A percentile compares a stretch with the other conserved stretches of the same genome.
These are phyloP conservation scores for Nephrocerus scutellatus DNA, from an alignment of 2,888 invertebrate genomes.

Conservation along the genomic window DNA sequence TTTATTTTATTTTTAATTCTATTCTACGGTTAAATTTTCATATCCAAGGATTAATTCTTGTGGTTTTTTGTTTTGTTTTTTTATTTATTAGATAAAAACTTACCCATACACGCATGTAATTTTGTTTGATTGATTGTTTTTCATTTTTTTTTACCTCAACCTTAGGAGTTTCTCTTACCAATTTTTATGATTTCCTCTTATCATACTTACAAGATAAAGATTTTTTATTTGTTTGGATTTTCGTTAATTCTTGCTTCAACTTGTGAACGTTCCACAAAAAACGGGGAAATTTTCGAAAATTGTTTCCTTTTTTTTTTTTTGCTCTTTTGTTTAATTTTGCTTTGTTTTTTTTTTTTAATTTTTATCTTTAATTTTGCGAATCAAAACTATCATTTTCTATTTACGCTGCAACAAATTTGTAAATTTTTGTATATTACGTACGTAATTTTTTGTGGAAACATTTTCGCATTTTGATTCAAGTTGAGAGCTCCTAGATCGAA, in stretches of 20 bases:
- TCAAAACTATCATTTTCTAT: no score
- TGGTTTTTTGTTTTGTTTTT: no score
- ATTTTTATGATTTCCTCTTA: constrained; percentile 17
- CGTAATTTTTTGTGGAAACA: constrained; percentile 38
- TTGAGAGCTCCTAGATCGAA: constrained; percentile 48
- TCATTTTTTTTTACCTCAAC: constrained; percentile 16
- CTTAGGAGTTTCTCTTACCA: constrained; percentile 23
- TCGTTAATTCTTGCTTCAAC: constrained; percentile 44
- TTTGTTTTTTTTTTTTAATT: constrained; percentile 19
- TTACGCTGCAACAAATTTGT: constrained; percentile 1
- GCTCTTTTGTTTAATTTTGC: constrained; percentile 23
- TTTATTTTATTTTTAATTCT: no score
- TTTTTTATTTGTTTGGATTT: constrained; percentile 24
- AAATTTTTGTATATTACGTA: background rate
- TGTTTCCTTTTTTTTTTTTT: constrained; percentile 11
- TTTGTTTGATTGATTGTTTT: no score
- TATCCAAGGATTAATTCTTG: no score
- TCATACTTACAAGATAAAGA: constrained; percentile 12
- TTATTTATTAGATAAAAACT: no score
- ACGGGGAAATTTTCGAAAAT: constrained; percentile 22
- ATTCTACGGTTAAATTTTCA: no score
- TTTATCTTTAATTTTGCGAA: no score
- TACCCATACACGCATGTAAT: no score
- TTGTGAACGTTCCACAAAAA: constrained; percentile 46
- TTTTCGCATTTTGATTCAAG: constrained; percentile 47